Conservation (phyloP, 2,888 invertebrate genomes). For the Agrochola macilenta region DNA sequence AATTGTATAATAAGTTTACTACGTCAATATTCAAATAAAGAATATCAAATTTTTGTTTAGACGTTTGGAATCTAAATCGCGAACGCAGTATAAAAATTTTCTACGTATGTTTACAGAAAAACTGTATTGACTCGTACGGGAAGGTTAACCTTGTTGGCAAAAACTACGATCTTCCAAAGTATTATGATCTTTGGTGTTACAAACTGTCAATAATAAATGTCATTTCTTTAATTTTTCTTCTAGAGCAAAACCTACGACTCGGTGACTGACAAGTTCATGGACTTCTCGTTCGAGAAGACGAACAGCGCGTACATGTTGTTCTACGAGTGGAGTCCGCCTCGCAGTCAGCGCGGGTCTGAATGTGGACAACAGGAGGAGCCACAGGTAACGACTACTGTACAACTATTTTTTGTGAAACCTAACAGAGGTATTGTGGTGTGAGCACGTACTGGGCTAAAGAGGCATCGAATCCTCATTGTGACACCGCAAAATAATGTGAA, state of each 20-base stretch:
- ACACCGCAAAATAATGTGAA: background rate
- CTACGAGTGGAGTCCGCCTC: slow-evolving; percentile 95
- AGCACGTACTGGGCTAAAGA: background rate
- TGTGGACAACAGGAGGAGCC: slow-evolving; percentile 83
- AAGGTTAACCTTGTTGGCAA: background rate
- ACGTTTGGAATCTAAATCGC: too few relatives aligned
- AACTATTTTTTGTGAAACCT: background rate
- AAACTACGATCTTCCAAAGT: background rate
- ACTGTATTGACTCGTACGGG: background rate
- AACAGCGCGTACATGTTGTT: slow-evolving; percentile 99
- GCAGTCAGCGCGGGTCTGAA: slow-evolving; percentile 82
- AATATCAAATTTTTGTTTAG: too few relatives aligned
- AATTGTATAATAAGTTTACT: too few relatives aligned
- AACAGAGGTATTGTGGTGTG: background rate
- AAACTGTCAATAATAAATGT: background rate
- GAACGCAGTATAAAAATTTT: background rate
- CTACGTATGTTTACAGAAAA: background rate
- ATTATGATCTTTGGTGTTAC: background rate
- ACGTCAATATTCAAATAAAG: too few relatives aligned
- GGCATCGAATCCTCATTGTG: background rate
- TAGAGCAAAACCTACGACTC: slow-evolving; percentile 99
- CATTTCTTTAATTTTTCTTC: background rate
- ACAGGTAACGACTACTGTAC: slow-evolving; percentile 75
- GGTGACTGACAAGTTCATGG: slow-evolving; percentile 99
- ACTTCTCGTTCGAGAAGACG: slow-evolving; percentile 99